Evolutionary conservation across 2,113 vertebrate species (phyloP), one percentile per base, ranked within the genome.

Genomic region (Lampris incognitus): DNA sequence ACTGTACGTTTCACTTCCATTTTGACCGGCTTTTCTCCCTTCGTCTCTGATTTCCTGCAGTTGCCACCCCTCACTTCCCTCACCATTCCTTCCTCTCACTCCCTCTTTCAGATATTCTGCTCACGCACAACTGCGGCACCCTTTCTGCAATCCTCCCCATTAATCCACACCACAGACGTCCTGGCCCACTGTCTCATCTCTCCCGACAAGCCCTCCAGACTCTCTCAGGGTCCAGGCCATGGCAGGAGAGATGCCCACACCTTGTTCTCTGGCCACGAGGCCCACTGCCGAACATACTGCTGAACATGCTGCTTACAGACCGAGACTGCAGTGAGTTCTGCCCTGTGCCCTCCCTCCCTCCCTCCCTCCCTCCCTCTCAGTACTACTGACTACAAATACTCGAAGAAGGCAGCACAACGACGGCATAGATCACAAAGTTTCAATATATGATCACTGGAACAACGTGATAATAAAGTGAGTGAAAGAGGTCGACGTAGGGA

Each of bases 51-150:
- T 88, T 81, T 88, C 81, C 75, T 85, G 69, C 85, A 80, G 77
- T 89, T 87, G 76, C 86, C 81, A 6, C 7, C 7, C n/a, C 55
- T 9, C 40, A 51, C 88, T 84, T 88, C 85, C 81, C 78, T 83
- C 75, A 65, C 83, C 78, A 72, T 84, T 86, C 79, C 87, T 82
- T 86, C 85, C 87, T 86, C 89, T 89, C 57, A 6, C 79, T 80
- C 78, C 63, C 81, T 79, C 72, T 84, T 88, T 88, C 87, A 87
- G 76, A 94, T 86, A 98, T 97, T 96, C 97, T 81, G 93, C 96
- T 94, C 96, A 96, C 96, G 95, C 94, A 91, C 89, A 94, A 95
- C 96, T 97, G 96, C 95, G 90, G 95, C 96, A 96, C 87, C 89
- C 66, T 72, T 92, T 94, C 95, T 95, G 93, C 96, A 94, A 93